Evolutionary conservation across 2,888 invertebrate species (phyloP), one percentile per base, ranked within the genome.

Genomic region (Troglohyphantes excavatus): DNA sequence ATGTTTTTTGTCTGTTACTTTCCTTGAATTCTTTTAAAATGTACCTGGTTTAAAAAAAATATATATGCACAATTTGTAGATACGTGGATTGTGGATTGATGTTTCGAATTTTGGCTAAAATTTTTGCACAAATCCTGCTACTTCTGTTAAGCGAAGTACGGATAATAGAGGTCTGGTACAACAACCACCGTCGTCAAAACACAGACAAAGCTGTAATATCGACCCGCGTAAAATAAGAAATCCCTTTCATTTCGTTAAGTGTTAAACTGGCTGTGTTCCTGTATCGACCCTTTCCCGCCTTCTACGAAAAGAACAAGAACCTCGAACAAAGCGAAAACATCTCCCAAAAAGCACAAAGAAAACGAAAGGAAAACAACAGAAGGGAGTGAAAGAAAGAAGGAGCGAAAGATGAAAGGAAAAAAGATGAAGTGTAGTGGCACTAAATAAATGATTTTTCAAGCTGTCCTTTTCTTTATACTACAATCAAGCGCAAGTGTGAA

Each of bases 371-470:
- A 70, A 21, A 21, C 21, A 19, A 70, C 29, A 21, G 29, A 70
- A 23, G 5, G 33, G 33, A 33, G 23, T 19, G 21, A 65, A 21
- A 59, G 53, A 72, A 67, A 68, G 26, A 26, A 13, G 65, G 21
- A 61, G 21, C 5, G 23, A 79, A 67, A 72, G n/a, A 23, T 39
- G 39, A 26, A 9, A 23, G 1, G 72, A 63, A 79, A 68, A 79
- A 89, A 76, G 43, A 46, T 68, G 63, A 76, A 83, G 70, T 89
- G 82, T 70, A 76, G 73, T 75, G 68, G 82, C 88, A 68, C 88
- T 89, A 89, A 89, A 89, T 89, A 89, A 89, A 89, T 89, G 75
- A 75, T 83, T 89, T 85, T 89, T 65, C 82, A 61, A 82, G 82
- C 68, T 82, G 68, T 86, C 85, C 70, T 70, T 82, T 89, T 75